These are phyloP conservation scores for Apoderus coryli DNA, from an alignment of 2,888 invertebrate species.

Conservation along the genomic window DNA sequence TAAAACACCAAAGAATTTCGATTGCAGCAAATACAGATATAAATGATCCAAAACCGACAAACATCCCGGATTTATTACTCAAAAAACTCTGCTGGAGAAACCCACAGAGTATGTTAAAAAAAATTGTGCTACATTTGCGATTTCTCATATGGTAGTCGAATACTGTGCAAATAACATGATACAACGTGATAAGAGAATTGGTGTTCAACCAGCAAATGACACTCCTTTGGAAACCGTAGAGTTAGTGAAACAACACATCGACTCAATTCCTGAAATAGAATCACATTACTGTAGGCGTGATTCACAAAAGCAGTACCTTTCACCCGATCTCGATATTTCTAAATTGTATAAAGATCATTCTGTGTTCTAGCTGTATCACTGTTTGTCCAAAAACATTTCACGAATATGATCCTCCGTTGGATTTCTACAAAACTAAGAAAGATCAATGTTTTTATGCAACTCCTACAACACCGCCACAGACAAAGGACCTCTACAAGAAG, in stretches of 20 bases:
- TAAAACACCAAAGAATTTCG: conserved; percentile 8
- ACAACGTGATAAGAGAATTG: conserved; percentile 8
- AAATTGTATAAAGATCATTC: conserved; percentile 6
- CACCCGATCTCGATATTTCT: conserved; percentile 6
- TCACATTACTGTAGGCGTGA: conserved; percentile 10
- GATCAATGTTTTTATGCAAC: conserved; percentile 18
- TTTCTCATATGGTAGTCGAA: conserved; percentile 9
- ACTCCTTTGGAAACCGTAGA: conserved; percentile 5
- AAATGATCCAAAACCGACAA: conserved; percentile 11
- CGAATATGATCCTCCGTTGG: conserved; percentile 11
- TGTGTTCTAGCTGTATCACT: conserved; percentile 1
- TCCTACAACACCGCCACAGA: conserved; percentile 14
- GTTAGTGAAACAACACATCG: conserved; percentile 8
- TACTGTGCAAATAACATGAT: conserved; percentile 6
- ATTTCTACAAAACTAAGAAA: conserved; percentile 16
- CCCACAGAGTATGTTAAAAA: conserved; percentile 10
- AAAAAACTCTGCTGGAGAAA: conserved; percentile 5
- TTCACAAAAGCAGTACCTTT: conserved; percentile 6
- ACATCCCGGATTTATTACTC: conserved; percentile 9
- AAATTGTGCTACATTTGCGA: conserved; percentile 7
- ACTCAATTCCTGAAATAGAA: conserved; percentile 10
- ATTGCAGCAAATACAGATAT: conserved; percentile 10
- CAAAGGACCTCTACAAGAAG: conserved; percentile 10
- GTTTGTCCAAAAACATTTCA: conserved; percentile 12
- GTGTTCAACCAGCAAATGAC: conserved; percentile 2